Evolutionary conservation across 2,113 vertebrate species (phyloP), one percentile per base, ranked within the genome.

Genomic region (Sapayoa aenigma): DNA sequence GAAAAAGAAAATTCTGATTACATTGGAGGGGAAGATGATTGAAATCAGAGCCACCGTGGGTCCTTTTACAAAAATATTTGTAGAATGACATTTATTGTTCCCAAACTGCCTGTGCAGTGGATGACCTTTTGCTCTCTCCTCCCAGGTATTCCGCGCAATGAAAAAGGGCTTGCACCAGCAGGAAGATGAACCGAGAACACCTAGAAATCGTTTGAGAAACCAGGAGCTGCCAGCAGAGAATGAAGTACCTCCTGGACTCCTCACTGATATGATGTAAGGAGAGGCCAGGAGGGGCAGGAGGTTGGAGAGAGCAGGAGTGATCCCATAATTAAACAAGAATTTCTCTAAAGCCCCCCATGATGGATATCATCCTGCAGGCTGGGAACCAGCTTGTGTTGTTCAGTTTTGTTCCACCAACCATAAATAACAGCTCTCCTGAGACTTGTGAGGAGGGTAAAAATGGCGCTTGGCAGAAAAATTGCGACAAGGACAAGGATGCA

Each of bases 311-410:
- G 75, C 59, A 50, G 41, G 76, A 89, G 44, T 33, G 90, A 95
- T 92, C 90, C 73, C 56, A n/a, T 92, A 86, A 93, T 94, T 94
- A 96, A 95, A 94, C 88, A 90, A 96, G 84, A 85, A 73, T 95
- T 92, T 92, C 44, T 75, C 62, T 37, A 37, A 85, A 87, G 58
- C 60, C 71, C 74, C 39, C 39, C 0, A 4, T 96, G 87, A 96
- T 74, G 63, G 75, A 96, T 97, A 53, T 77, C 55, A 77, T 95
- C 81, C 82, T 82, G 46, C n/a, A 74, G 89, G 74, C 90, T 92
- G 63, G 73, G 41, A 79, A 94, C 72, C 71, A 89, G 86, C 75
- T 83, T 60, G 53, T 69, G 63, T 50, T 0, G 0, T 52, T 94
- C 63, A 18, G 31, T 91, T 92, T 87, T 92, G 89, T 96, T 96